Evolutionary conservation across 2,797 vertebrate species (phyloP), one percentile per base, ranked within the genome.

Genomic region (Pseudopleuronectes americanus): DNA sequence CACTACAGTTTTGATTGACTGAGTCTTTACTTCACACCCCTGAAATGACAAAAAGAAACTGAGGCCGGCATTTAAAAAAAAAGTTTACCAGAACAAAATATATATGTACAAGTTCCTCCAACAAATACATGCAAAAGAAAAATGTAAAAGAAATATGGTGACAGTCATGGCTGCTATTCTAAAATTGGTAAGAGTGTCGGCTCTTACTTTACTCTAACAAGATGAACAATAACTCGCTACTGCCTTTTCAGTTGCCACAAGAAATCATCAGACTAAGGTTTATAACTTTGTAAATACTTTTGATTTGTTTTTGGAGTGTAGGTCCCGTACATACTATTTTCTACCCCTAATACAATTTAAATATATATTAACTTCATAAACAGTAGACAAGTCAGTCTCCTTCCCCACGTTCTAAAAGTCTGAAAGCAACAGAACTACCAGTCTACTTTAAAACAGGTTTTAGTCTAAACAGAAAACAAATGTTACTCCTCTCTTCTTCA

Each of bases 331-430:
- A 72, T 68, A 84, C 84, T 85, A 88, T 75, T 77, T 64, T 83
- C 87, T 90, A 90, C 57, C 48, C 71, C 85, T 88, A 92, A 71
- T 87, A 88, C 84, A 76, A 77, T 86, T 87, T 86, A 86, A 85
- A 92, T 90, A 92, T 92, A 91, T 91, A 93, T 90, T 91, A 92
- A 85, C 81, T 89, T 87, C 79, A 86, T 87, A 74, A 90, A 88
- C 83, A 90, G 85, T 67, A 79, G 74, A 81, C 77, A 73, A 71
- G 68, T 80, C 79, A 69, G 74, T 49, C 76, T 80, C 76, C 57
- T 70, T 71, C 73, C 45, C 81, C 65, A 57, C 63, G 3, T 56
- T 81, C 88, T 85, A 89, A 82, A 83, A 61, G 61, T 81, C 76
- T 85, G 89, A 87, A 68, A 78, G 75, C 75, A 89, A 90, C 57